Evolutionary conservation across 2,888 invertebrate genomes (phyloP), one percentile per base, ranked within the genome.

Genomic region (Phengaris arion): DNA sequence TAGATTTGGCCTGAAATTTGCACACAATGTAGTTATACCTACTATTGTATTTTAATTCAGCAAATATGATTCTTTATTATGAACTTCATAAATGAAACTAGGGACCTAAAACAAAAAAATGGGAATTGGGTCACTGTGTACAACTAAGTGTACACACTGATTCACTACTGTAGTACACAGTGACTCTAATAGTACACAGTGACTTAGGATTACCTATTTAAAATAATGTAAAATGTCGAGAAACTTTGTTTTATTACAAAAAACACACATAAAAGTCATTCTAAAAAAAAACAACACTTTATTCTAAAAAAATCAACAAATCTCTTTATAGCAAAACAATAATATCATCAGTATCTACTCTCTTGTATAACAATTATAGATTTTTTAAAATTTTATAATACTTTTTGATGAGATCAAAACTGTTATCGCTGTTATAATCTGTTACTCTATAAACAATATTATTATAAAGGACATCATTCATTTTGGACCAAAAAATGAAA

Each of bases 171-270:
- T 55, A 4, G 55, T 55, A 55, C 55, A 55, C 55, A 55, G 55
- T 55, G 55, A 55, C 55, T 55, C 55, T n/a, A n/a, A n/a, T 55
- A 4, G 55, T 55, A 55, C 55, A 55, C 55, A 55, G 55, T 55
- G 55, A 55, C 55, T 55, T n/a, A n/a, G n/a, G n/a, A n/a, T n/a
- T n/a, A n/a, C n/a, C 55, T 55, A 55, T 10, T 55, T 13, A 55
- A 8, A 55, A 55, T 6, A 4, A 55, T 4, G 4, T 6, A 55
- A 55, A 55, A n/a, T 5, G n/a, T 9, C 55, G 4, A 13, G 9
- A 9, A 8, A 13, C 7, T 55, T 10, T 4, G 5, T 55, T 13
- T 55, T 55, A 55, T 55, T 55, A 10, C 55, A 55, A 55, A 13
- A 8, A 55, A 55, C 0, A 22, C 22, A 22, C 22, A 22, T 22